These are phyloP conservation scores for Chrysemys picta DNA, from an alignment of 2,113 vertebrate genomes.

Conservation along the genomic window DNA sequence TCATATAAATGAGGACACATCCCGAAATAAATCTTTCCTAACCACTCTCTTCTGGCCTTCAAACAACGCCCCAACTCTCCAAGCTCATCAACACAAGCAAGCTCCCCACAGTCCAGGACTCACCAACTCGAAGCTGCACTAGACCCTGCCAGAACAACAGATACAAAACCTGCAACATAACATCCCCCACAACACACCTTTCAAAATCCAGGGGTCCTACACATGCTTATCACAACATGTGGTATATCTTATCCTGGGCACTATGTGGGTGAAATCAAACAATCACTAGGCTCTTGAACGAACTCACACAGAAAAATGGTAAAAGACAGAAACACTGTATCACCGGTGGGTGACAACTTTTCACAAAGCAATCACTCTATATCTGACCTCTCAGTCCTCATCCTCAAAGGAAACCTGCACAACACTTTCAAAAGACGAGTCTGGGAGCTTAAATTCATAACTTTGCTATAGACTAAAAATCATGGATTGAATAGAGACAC, in stretches of 20 bases:
- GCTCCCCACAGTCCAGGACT: not conserved
- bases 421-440: not conserved
- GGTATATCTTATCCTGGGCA: not conserved
- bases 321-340: not conserved
- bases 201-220: not conserved
- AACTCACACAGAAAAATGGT: not conserved
- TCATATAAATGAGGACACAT: slow-evolving; percentile 55
- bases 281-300: not conserved
- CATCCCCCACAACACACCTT: not conserved
- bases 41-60: not conserved
- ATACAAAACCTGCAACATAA: not conserved
- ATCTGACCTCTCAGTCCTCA: not conserved
- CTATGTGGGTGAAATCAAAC: not conserved
- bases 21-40: not conserved
- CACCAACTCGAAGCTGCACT: not conserved
- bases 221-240: not conserved
- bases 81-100: not conserved
- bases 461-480: not conserved
- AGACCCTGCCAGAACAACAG: not conserved
- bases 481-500: not conserved
- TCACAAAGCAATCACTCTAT: not conserved
- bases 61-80: not conserved
- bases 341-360: not conserved
- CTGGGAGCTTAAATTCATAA: not conserved
- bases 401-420: not conserved